Conservation (phyloP, 2,888 invertebrate species). For the Cephus runcator region DNA sequence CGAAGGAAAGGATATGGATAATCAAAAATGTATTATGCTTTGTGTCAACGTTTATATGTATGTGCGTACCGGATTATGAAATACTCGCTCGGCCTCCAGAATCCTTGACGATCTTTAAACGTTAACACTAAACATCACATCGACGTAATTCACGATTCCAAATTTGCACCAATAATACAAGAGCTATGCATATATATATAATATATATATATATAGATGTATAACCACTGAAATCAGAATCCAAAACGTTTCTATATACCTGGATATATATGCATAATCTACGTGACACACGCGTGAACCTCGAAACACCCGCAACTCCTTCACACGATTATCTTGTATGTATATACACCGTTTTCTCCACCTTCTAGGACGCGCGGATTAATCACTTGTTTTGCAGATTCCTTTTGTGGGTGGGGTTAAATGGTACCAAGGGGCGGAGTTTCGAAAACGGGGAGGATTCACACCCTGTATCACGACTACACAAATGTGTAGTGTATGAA, state of each 20-base stretch:
- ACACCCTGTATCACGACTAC: constrained; percentile 59
- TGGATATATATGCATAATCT: not conserved
- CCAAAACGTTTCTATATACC: not conserved
- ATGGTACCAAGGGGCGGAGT: not conserved
- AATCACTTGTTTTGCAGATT: not conserved
- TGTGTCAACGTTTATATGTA: not conserved
- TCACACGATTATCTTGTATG: not conserved
- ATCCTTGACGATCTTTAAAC: not conserved
- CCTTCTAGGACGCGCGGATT: not conserved
- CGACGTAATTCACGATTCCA: not conserved
- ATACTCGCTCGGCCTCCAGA: not conserved
- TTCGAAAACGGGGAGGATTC: constrained; percentile 11
- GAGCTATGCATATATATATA: not conserved
- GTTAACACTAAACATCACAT: not conserved
- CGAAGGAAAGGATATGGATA: not conserved
- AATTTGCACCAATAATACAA: not conserved
- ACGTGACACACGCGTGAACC: not conserved
- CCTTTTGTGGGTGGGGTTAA: not conserved
- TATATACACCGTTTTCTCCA: not conserved
- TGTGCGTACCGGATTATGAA: not conserved
- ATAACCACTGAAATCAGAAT: not conserved
- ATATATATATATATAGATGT: not conserved
- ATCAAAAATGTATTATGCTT: not conserved
- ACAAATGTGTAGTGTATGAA: constrained; percentile 62
- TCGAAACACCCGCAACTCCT: not conserved